Evolutionary conservation across 2,113 vertebrate genomes (phyloP), one percentile per base, ranked within the genome.

Genomic region (Calyptomena viridis): DNA sequence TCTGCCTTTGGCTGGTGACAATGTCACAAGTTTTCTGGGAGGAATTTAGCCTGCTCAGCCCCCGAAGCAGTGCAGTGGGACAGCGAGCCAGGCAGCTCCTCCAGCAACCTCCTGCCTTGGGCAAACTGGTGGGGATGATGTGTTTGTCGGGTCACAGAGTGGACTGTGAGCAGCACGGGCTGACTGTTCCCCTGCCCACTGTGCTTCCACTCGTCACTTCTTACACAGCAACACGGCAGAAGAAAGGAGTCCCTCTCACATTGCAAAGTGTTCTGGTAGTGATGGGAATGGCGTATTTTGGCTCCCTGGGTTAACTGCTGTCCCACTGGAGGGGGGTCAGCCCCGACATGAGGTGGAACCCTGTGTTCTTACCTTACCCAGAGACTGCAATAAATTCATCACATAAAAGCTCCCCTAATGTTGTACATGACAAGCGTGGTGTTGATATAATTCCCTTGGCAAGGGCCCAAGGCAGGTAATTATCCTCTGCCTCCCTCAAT

Each of bases 321-420:
- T 39, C 67, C 5, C 40, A 11, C 12, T 9, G 63, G 20, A 22
- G 28, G 44, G 68, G 53, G 39, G 44, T 16, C 49, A 87, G 64
- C 44, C 60, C 47, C 9, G 5, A 50, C 71, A 1, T 0, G 2
- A 25, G 46, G 77, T 20, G 46, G 53, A 37, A 6, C 33, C 6
- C 28, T 30, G 3, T 4, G 33, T 16, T 9, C 87, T 22, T 35
- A 52, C 44, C 53, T 42, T 8, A 10, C 46, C 3, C 10, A 81
- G 50, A 22, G 8, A 6, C 5, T 17, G 1, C 50, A 68, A 42
- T 55, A 8, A 67, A 71, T 81, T 8, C 19, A 7, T 1, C 37
- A 31, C n/a, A 9, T n/a, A 35, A 62, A 47, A 76, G 67, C 64
- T 75, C 58, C 81, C 19, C 0, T 28, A 0, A 30, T 66, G 82